A percentile compares a stretch with the other conserved stretches of the same genome.
phyloP scores from a whole-genome alignment of 2,888 invertebrate species.

The Dicycla oo region DNA sequence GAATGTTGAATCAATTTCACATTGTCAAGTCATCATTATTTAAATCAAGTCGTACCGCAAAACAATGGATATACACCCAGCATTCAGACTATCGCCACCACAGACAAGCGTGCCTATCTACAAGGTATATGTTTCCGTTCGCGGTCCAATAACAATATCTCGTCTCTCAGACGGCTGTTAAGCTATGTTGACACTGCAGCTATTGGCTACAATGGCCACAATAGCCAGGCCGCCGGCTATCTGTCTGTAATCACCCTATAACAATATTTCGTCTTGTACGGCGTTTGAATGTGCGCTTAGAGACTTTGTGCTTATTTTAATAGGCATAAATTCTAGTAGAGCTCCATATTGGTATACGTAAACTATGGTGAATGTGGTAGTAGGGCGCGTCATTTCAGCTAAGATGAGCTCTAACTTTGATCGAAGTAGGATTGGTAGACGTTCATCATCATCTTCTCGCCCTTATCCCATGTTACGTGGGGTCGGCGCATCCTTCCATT shows the following conservation, averaged over 20 bases:
- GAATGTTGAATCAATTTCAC: no score
- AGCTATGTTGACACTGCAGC: constrained; percentile 53
- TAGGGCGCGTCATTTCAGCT: no score
- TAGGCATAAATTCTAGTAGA: neutral
- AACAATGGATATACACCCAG: constrained; percentile 13
- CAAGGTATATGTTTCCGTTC: constrained; percentile 58
- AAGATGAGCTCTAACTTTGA: no score
- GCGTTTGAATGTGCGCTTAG: neutral
- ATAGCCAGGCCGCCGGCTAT: constrained; percentile 27
- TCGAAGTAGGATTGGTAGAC: no score
- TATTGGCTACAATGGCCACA: constrained; percentile 34
- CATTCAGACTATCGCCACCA: constrained; percentile 34
- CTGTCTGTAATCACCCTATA: constrained; percentile 31
- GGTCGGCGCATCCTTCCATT: no score
- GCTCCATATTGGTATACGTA: no score
- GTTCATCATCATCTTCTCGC: no score
- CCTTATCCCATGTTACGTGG: no score
- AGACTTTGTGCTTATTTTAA: neutral
- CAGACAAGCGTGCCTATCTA: constrained; percentile 12
- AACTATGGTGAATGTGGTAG: no score
- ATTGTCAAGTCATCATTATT: no score
- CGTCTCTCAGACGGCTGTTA: constrained; percentile 38
- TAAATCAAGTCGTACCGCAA: neutral
- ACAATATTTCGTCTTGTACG: constrained; percentile 21
- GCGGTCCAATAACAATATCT: constrained; percentile 64